Evolutionary conservation across 1,140 invertebrate genomes (phyloP).

Genomic region (Branchinecta lindahli): DNA sequence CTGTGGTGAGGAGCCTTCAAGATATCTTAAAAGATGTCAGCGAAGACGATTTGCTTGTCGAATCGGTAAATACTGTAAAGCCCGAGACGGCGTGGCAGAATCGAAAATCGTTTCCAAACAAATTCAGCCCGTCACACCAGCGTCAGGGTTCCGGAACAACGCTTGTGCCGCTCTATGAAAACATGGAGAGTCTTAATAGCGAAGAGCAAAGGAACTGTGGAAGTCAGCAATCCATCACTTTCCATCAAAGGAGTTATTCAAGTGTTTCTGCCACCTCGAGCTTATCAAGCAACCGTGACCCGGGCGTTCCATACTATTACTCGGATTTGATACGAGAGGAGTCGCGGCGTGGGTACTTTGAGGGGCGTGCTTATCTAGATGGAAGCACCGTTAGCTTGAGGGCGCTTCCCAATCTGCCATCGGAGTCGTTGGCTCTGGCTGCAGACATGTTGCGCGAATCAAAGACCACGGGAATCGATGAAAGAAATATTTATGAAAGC

Average conservation of each 20-base stretch:
- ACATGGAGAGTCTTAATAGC: background rate
- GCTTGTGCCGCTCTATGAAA: background rate
- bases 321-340: slow-evolving; percentile 45
- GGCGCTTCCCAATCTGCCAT: slow-evolving; percentile 1
- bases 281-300: background rate
- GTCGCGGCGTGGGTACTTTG: background rate
- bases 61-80: background rate
- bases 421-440: background rate
- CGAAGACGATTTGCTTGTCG: slow-evolving; percentile 3
- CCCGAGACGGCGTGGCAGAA: slow-evolving; percentile 1
- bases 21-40: slow-evolving; percentile 18
- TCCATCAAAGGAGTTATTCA: background rate
- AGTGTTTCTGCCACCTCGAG: background rate
- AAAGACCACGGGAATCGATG: background rate
- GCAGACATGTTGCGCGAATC: background rate
- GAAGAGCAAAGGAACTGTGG: background rate
- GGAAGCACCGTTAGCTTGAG: slow-evolving; percentile 10
- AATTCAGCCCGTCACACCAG: background rate
- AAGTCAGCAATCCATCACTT: background rate
- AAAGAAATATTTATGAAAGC: slow-evolving; percentile 9
- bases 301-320: slow-evolving; percentile 62
- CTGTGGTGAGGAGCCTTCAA: slow-evolving; percentile 18
- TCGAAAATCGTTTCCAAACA: background rate
- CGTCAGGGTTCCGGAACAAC: background rate
- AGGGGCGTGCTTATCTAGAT: slow-evolving; percentile 11